These are phyloP conservation scores for Prietella phreatophila DNA, from an alignment of 2,113 vertebrate species.

Conservation along the genomic window DNA sequence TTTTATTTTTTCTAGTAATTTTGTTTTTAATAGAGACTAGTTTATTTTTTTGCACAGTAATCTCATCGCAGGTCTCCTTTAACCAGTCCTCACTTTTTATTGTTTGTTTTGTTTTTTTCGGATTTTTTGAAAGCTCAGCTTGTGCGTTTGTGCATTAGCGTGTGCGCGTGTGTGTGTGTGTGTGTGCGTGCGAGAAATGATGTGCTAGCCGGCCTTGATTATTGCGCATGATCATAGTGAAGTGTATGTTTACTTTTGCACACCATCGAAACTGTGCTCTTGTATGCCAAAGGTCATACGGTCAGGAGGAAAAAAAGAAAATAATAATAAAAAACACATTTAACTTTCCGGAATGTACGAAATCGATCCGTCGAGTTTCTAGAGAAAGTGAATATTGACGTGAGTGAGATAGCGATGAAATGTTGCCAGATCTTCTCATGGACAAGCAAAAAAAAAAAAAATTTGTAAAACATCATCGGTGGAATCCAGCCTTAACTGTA, in stretches of 20 bases:
- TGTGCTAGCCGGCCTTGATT: not conserved
- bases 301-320: not conserved
- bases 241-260: slow-evolving; percentile 1
- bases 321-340: no score
- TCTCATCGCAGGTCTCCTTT: slow-evolving; percentile 43
- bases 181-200: not conserved
- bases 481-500: slow-evolving; percentile 14
- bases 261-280: slow-evolving; percentile 22
- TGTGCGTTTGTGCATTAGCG: not conserved
- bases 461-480: not conserved
- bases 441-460: not conserved
- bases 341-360: not conserved
- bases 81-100: slow-evolving; percentile 27
- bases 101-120: slow-evolving; percentile 5
- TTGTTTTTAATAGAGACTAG: not conserved
- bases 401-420: not conserved
- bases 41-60: slow-evolving; percentile 1
- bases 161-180: no score
- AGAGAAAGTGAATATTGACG: not conserved
- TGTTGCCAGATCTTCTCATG: not conserved
- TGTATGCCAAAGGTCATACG: slow-evolving; percentile 32
- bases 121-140: not conserved
- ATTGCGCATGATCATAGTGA: slow-evolving; percentile 26
- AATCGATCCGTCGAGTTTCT: not conserved
- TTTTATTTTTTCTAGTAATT: not conserved